Percentiles rank a stretch among this genome's conserved stretches.
phyloP scores from a whole-genome alignment of 2,888 invertebrate genomes.

The Campopleginae sp. region DNA sequence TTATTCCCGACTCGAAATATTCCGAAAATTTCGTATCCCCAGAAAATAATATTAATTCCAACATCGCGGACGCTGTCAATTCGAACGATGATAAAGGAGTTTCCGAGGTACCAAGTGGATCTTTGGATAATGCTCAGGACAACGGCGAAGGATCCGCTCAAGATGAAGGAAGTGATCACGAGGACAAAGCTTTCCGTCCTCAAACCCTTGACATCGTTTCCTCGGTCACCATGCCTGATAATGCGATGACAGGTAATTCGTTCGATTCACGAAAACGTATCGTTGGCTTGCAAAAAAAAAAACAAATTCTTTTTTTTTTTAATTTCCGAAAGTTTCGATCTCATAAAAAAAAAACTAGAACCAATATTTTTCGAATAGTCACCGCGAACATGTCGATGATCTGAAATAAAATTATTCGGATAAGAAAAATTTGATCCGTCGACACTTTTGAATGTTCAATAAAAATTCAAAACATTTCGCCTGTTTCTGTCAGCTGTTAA shows the following conservation, averaged over 20 bases:
- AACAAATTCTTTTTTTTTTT: neutral
- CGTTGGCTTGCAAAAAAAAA: neutral
- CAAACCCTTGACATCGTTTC: constrained; percentile 81
- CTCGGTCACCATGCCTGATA: constrained; percentile 74
- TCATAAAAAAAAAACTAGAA: too few relatives aligned
- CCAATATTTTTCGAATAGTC: neutral
- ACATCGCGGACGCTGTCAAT: neutral
- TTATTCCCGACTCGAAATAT: constrained; percentile 6
- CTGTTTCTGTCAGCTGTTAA: too few relatives aligned
- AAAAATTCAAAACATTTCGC: neutral
- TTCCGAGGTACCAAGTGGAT: constrained; percentile 12
- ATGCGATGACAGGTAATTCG: constrained; percentile 72
- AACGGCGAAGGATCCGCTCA: constrained; percentile 69
- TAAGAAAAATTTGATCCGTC: neutral
- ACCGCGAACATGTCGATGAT: neutral
- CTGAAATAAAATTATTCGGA: neutral
- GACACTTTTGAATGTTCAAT: neutral
- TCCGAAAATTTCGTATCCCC: neutral
- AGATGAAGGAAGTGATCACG: constrained; percentile 70
- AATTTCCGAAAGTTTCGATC: too few relatives aligned
- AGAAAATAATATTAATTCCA: constrained; percentile 4
- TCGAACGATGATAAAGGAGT: constrained; percentile 25
- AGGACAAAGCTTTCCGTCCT: constrained; percentile 78
- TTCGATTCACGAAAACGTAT: neutral
- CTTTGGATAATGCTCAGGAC: constrained; percentile 55